Evolutionary conservation across 2,888 invertebrate genomes (phyloP).

Genomic region (Hedychridium roseum): DNA sequence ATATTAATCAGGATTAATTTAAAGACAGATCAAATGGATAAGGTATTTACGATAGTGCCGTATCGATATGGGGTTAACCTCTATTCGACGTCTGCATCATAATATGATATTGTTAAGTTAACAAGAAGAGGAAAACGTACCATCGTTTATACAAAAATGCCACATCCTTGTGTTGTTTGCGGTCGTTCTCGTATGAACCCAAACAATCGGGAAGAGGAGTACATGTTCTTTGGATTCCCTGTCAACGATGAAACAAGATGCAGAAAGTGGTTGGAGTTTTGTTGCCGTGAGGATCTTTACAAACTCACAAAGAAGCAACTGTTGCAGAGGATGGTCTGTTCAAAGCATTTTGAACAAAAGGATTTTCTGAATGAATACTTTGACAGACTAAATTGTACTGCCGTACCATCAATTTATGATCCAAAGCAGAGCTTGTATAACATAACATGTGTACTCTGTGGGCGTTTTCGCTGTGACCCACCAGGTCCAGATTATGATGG

Average conservation of each 20-base stretch:
- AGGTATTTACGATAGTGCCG: not conserved
- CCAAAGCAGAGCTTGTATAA: conserved; percentile 60
- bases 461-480: conserved; percentile 52
- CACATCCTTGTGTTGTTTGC: conserved; percentile 61
- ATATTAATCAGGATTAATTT: conserved; percentile 20
- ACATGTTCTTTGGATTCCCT: conserved; percentile 61
- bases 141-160: conserved; percentile 47
- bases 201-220: conserved; percentile 59
- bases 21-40: not conserved
- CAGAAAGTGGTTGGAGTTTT: conserved; percentile 59
- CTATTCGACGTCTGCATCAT: not conserved
- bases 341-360: conserved; percentile 54
- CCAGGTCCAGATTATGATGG: conserved; percentile 51
- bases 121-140: conserved; percentile 12
- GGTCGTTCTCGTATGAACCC: conserved; percentile 62
- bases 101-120: conserved; percentile 27
- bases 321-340: conserved; percentile 60
- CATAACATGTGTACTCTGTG: conserved; percentile 57
- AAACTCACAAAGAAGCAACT: conserved; percentile 59
- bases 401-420: conserved; percentile 58
- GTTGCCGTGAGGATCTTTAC: conserved; percentile 59
- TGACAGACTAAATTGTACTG: conserved; percentile 54
- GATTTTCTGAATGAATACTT: conserved; percentile 58
- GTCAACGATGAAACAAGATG: conserved; percentile 58
- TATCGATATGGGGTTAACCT: conserved; percentile 10